Conservation (phyloP, 1,140 invertebrate species). For the Bombyx mandarina region DNA sequence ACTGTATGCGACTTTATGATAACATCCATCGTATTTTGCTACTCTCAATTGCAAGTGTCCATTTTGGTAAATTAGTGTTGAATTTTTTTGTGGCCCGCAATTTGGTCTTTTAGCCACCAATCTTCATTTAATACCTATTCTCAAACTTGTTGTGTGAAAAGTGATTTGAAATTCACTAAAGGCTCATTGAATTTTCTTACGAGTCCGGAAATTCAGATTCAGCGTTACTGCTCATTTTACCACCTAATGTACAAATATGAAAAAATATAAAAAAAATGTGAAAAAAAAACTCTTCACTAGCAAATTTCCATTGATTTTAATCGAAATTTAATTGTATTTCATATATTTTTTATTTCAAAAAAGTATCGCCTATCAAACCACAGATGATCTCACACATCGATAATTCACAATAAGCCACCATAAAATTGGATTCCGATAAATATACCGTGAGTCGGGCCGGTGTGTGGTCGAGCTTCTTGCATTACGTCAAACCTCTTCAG, state of each 20-base stretch:
- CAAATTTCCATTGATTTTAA: no score
- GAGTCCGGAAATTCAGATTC: no score
- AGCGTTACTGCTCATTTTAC: background rate
- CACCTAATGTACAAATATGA: background rate
- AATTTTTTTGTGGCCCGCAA: no score
- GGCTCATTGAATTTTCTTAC: no score
- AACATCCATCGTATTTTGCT: no score
- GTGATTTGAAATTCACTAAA: no score
- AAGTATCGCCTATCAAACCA: background rate
- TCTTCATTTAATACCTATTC: no score
- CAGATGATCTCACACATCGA: slow-evolving; percentile 5
- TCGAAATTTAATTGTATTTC: background rate
- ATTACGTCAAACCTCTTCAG: slow-evolving; percentile 47
- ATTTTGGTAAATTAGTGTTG: no score
- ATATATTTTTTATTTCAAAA: background rate
- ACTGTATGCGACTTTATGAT: no score
- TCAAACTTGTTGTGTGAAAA: no score
- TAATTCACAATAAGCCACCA: slow-evolving; percentile 5
- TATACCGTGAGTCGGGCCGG: slow-evolving; percentile 31
- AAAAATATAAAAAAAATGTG: background rate
- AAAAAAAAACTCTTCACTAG: background rate
- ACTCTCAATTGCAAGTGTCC: no score
- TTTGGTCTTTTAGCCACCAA: no score
- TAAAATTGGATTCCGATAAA: slow-evolving; percentile 5
- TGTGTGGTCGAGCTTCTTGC: slow-evolving; percentile 32